phyloP scores from a whole-genome alignment of 1,140 invertebrate genomes.

The Drosophila willistoni region DNA sequence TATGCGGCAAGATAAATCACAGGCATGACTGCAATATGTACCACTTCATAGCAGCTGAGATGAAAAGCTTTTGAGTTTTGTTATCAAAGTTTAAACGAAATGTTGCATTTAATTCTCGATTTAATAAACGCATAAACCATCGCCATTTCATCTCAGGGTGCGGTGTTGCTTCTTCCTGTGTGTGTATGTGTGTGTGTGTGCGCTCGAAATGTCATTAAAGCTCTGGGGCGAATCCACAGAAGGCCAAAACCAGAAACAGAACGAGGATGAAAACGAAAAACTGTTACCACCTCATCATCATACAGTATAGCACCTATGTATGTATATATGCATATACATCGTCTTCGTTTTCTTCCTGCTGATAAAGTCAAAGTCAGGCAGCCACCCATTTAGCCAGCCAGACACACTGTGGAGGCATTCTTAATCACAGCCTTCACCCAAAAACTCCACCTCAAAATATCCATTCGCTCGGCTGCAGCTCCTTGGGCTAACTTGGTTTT shows the following conservation, averaged over 20 bases:
- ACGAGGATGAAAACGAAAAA: background rate
- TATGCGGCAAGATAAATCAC: conserved; percentile 30
- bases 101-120: conserved; percentile 1
- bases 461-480: conserved; percentile 15
- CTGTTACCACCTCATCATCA: conserved; percentile 43
- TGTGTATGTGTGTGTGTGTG: conserved; percentile 33
- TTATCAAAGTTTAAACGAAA: background rate
- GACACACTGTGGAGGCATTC: conserved; percentile 37
- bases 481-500: conserved; percentile 17
- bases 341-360: conserved; percentile 35
- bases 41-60: too few relatives aligned
- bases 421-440: conserved; percentile 55
- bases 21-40: background rate
- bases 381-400: background rate
- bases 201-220: conserved; percentile 79
- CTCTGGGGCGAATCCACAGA: conserved; percentile 34
- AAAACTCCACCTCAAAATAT: conserved; percentile 1
- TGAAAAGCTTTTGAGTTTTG: background rate
- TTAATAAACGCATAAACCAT: conserved; percentile 45
- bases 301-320: background rate
- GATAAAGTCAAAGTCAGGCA: conserved; percentile 64
- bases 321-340: background rate
- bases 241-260: conserved; percentile 34
- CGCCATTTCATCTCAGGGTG: background rate
- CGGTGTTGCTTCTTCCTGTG: conserved; percentile 13